Base-by-base conservation (phyloP, 2,888 invertebrate species). In the Erynnis tages region DNA sequence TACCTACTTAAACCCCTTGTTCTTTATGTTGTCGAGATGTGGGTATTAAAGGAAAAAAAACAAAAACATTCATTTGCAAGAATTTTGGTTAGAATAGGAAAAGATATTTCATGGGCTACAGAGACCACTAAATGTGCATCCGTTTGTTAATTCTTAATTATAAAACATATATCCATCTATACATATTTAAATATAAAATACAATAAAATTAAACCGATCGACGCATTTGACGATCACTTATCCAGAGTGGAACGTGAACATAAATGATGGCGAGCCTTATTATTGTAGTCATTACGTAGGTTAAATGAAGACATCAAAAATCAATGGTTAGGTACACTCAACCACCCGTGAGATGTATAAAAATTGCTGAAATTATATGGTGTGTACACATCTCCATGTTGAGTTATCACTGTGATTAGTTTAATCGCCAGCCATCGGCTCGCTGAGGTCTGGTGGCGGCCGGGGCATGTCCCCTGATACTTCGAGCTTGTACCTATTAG, bases 331-430 rank as follows among this genome's bases (percentile, higher is more conserved):
- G n/a, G n/a, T n/a, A 44, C 58, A 59, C 60, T 54, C 61, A 60
- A 70, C 82, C 83, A 81, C 82, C 82, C 82, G 79, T 74, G 74
- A 69, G 69, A 69, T 59, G 64, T 69, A 73, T 71, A 81, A 77
- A 79, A 81, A 79, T 76, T 61, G 78, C 79, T 76, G 79, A 84
- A 83, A 85, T 84, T 77, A 83, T 80, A 82, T 73, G 70, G 65
- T 67, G 64, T 72, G 73, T 73, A 69, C 71, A 73, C 62, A 63
- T 66, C 43, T 37, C 37, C 55, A 60, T 57, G 64, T 68, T 82
- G 79, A 86, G 69, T 83, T 75, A 86, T 86, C 70, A 69, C 65
- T 58, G 67, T 73, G 66, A 85, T 86, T 86, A 83, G 70, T 78
- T 70, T 85, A 86, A 85, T 86, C 70, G 76, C 61, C 61, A 70